Evolutionary conservation across 1,140 invertebrate species (phyloP), one percentile per base, ranked within the genome.

Genomic region (Brachionus angularis): DNA sequence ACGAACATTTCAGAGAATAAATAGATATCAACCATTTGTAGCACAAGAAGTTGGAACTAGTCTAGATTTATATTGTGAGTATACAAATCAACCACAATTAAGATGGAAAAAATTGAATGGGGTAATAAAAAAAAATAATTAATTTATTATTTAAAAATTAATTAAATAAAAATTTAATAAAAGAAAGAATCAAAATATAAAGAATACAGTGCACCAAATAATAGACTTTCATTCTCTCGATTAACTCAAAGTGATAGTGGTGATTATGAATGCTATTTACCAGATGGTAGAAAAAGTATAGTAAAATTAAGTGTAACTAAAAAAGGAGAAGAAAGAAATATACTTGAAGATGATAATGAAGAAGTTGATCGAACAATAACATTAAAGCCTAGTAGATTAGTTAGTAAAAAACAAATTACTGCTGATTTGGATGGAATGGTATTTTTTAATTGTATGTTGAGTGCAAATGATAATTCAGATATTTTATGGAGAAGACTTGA

Each of bases 181-280:
- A 10, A 55, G 52, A 2, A n/a, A 39, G 25, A 39, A 21, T 10
- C 53, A 12, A 16, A 18, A 16, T 58, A 39, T 27, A 36, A 39
- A 42, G 36, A 39, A 5, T 58, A 58, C 16, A 34, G 53, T 14
- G 34, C 21, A 12, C 53, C 53, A 7, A 23, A 58, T 23, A 58
- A 58, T 23, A 36, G 53, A 21, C 8, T 58, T 3, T 21, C 25
- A 4, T 18, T 58, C 39, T 36, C 36, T 34, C 23, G 39, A 21
- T 12, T 25, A n/a, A 23, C 53, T 14, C 33, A 58, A 58, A 18
- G 18, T 39, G 53, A 58, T 36, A 58, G 34, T 27, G 53, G 33
- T 25, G 33, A 42, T 5, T 67, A 67, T 47, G 62, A 67, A 31
- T 67, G 62, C 42, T 67, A n/a, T 27, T n/a, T 50, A 42, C 62